These are phyloP conservation scores for Elaeidobius kamerunicus DNA, from an alignment of 2,888 invertebrate genomes.

Conservation along the genomic window DNA sequence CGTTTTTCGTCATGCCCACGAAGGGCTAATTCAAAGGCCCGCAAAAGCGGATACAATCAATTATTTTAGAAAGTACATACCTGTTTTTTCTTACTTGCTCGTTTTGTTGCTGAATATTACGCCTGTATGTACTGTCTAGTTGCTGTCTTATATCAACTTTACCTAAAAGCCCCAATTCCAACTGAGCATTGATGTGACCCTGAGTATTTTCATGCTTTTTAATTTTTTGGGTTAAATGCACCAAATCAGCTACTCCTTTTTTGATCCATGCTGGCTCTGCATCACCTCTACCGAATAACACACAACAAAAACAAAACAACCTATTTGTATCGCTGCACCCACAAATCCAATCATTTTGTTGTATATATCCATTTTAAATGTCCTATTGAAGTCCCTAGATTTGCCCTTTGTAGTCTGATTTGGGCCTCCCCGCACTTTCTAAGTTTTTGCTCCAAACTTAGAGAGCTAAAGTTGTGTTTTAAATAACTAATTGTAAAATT, in stretches of 20 bases:
- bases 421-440: not conserved
- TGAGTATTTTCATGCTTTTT: constrained; percentile 24
- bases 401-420: not conserved
- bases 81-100: constrained; percentile 23
- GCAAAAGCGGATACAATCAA: constrained; percentile 41
- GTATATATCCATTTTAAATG: constrained; percentile 9
- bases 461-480: not conserved
- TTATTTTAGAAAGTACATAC: constrained; percentile 33
- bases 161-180: constrained; percentile 20
- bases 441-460: not conserved
- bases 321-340: constrained; percentile 7
- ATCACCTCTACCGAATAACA: not conserved
- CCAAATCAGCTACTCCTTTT: constrained; percentile 10
- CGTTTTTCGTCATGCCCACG: constrained; percentile 32
- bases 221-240: constrained; percentile 18
- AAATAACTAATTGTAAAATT: not conserved
- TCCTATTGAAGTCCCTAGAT: constrained; percentile 1
- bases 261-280: constrained; percentile 5
- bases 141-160: constrained; percentile 23
- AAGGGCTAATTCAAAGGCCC: constrained; percentile 40
- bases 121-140: constrained; percentile 22
- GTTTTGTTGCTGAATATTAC: constrained; percentile 25
- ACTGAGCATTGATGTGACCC: constrained; percentile 13
- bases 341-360: constrained; percentile 3
- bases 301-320: constrained; percentile 10